phyloP scores from a whole-genome alignment of 2,888 invertebrate species.

The Cheilosia vulpina region DNA sequence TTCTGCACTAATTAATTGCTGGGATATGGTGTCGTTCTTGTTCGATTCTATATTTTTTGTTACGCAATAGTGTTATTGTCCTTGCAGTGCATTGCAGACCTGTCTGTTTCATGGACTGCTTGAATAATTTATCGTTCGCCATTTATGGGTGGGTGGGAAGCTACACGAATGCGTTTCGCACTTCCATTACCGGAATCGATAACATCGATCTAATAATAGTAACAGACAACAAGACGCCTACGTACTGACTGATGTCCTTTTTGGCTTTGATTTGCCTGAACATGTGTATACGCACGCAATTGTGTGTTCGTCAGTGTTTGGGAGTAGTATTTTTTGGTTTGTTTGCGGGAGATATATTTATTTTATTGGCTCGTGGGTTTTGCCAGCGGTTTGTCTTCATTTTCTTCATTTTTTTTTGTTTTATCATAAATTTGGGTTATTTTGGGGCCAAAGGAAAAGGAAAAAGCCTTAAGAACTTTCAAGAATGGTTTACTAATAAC shows the following conservation, averaged over 20 bases:
- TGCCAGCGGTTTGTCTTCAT: conserved; percentile 10
- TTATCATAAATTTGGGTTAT: neutral
- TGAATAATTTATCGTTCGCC: conserved; percentile 51
- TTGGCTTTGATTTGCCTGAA: conserved; percentile 49
- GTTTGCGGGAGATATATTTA: conserved; percentile 16
- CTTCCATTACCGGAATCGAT: conserved; percentile 54
- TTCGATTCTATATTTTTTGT: conserved; percentile 2
- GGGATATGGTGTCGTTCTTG: neutral
- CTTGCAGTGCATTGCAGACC: conserved; percentile 36
- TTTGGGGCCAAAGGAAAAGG: too few relatives aligned
- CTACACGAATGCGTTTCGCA: conserved; percentile 60
- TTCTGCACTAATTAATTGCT: conserved; percentile 38
- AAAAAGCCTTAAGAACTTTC: too few relatives aligned
- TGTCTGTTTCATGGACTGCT: conserved; percentile 31
- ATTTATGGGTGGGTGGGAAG: neutral
- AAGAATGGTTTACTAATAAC: too few relatives aligned
- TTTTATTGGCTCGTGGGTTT: conserved; percentile 21
- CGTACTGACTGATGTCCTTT: conserved; percentile 62
- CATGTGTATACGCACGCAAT: conserved; percentile 49
- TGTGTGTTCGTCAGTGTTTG: conserved; percentile 11
- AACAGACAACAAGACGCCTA: conserved; percentile 68
- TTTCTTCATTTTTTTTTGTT: conserved; percentile 24
- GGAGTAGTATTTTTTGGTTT: neutral
- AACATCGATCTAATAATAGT: conserved; percentile 72
- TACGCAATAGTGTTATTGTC: conserved; percentile 18